Evolutionary conservation across 92 coral and sea anemone species (phyloP), one percentile per base, ranked within the genome.

Genomic region (Siderastrea siderea): DNA sequence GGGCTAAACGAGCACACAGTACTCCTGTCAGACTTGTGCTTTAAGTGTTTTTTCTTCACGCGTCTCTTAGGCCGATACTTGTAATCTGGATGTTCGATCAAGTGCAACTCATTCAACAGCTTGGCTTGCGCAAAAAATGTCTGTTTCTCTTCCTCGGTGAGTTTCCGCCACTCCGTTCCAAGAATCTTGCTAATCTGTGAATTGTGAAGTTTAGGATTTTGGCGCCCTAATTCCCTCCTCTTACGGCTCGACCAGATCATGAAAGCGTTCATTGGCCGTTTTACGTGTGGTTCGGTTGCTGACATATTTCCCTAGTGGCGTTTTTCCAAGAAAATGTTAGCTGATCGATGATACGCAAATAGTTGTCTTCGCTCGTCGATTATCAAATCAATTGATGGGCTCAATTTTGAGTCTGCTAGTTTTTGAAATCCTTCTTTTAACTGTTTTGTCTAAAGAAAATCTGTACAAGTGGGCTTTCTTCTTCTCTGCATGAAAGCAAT

Each of bases 21-120:
- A 53, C 66, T 61, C 38, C 10, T 57, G 1, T 11, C 50, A 3
- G 84, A 67, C 61, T 15, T 85, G 53, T 85, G 85, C 15, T 90
- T 90, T 5, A 90, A 4, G n/a, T 90, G 77, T 43, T 85, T 90
- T 79, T 87, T 90, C 87, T 92, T 94, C 7, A 89, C 84, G 65
- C 97, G 82, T 65, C 97, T 71, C n/a, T 90, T 89, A 6, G 97
- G 97, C 38, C 97, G 80, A 65, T 94, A 94, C 52, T 94, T 94
- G 77, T 94, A 94, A 75, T 92, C 95, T 49, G 97, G 97, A 19
- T 94, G 95, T 49, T 94, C 97, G 46, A 94, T 94, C 97, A 94
- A 93, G 79, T 94, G 97, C 7, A 94, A 81, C 81, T 94, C 97
- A 57, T 87, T 94, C 78, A 94, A 51, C 43, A 94, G 82, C 84